Evolutionary conservation across 35 echinoderm and acorn worm species (phyloP).

Genomic region (Hemicentrotus pulcherrimus): DNA sequence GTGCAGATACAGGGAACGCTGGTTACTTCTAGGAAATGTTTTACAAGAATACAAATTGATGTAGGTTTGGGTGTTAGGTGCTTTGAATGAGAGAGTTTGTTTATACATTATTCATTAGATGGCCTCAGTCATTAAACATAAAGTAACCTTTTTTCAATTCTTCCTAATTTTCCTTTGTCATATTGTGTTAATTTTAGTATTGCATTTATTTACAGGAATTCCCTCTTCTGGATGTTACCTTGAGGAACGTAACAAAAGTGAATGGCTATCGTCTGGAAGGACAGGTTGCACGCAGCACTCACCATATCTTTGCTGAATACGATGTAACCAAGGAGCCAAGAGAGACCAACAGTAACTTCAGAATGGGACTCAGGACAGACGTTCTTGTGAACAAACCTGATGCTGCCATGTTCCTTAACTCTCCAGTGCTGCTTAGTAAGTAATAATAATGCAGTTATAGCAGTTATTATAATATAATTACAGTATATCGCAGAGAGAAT

Average conservation of each 20-base stretch:
- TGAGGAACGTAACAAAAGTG: conserved; percentile 7
- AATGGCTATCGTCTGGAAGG: conserved; percentile 13
- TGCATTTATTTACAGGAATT: conserved; percentile 2
- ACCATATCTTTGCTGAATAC: conserved; percentile 36
- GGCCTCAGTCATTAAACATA: no score
- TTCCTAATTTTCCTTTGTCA: background rate
- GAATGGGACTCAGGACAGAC: conserved; percentile 26
- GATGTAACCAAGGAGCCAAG: conserved; percentile 26
- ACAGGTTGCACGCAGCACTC: background rate
- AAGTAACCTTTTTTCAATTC: background rate
- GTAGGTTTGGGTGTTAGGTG: no score
- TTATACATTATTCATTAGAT: no score
- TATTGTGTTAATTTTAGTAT: background rate
- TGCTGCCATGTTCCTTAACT: conserved; percentile 17
- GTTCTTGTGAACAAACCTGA: conserved; percentile 33
- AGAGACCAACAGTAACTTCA: conserved; percentile 26
- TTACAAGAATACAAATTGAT: no score
- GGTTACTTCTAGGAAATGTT: no score
- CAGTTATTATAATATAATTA: no score
- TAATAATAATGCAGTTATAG: background rate
- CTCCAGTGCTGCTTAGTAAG: conserved; percentile 16
- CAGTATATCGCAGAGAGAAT: background rate
- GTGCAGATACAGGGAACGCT: no score
- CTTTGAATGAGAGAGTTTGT: no score
- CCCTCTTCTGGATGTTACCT: conserved; percentile 7